Evolutionary conservation across 2,113 vertebrate species (phyloP), one percentile per base, ranked within the genome.

Genomic region (Bagarius yarrelli): DNA sequence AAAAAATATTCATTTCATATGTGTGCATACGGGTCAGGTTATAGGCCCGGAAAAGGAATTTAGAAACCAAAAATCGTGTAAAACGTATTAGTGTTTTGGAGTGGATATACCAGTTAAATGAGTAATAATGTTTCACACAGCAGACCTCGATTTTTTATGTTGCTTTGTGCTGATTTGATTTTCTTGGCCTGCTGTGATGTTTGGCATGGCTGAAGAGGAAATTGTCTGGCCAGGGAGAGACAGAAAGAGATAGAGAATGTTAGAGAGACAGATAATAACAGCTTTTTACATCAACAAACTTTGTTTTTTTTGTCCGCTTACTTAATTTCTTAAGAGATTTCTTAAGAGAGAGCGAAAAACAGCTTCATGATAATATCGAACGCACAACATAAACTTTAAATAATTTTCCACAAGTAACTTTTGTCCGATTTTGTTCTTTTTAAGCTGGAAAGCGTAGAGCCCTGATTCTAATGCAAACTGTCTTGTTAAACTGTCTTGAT

Each of bases 151-250:
- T 59, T 52, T 52, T 67, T 21, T 30, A 61, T 74, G 78, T 78
- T 59, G 69, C 57, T 78, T 83, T 79, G 47, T 73, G 53, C 76
- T 73, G 64, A 80, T 61, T 67, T 30, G 50, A 59, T 44, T 55
- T 83, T 83, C 55, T 76, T 81, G 59, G 60, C 60, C 67, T 21
- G 44, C 53, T 47, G 69, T 81, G 69, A 71, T 63, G 67, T 55
- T 80, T 85, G 78, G 61, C 70, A 70, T 73, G 81, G 71, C 80
- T 84, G 79, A 86, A 83, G 81, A 83, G 69, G 81, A 82, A 81
- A 84, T 84, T 86, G 84, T 86, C 67, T 63, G 60, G 25, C n/a
- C 76, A 56, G 53, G 4, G 18, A 64, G 69, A 32, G 60, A 60
- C n/a, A 57, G 72, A 23, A 25, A 76, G 52, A 34, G 36, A 69